Evolutionary conservation across 2,113 vertebrate species (phyloP).

Genomic region (Hiodon tergisus): DNA sequence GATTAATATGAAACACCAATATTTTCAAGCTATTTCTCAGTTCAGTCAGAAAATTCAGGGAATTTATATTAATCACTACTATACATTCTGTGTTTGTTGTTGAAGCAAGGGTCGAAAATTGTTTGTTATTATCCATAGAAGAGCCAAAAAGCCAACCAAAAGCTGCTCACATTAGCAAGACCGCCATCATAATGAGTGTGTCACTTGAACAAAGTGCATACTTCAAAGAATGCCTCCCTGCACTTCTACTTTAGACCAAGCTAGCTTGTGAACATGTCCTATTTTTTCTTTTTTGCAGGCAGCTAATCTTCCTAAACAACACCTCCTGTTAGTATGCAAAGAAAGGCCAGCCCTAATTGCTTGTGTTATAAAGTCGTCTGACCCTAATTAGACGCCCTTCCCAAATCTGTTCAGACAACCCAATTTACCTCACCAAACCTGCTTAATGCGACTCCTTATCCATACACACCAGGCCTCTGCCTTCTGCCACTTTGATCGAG

Average conservation of each 20-base stretch:
- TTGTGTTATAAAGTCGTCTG: slow-evolving; percentile 70
- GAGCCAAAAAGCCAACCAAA: too few species aligned
- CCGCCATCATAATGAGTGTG: too few species aligned
- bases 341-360: slow-evolving; percentile 61
- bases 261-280: slow-evolving; percentile 2
- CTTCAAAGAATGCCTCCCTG: too few species aligned
- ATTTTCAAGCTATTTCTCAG: too few species aligned
- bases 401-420: slow-evolving; percentile 63
- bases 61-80: too few species aligned
- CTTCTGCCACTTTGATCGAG: slow-evolving; percentile 28
- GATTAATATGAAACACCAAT: too few species aligned
- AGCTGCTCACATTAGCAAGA: too few species aligned
- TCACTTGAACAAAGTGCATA: too few species aligned
- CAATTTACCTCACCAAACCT: slow-evolving; percentile 73
- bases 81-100: too few species aligned
- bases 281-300: neutral
- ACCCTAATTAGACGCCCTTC: slow-evolving; percentile 62
- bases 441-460: slow-evolving; percentile 53
- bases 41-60: too few species aligned
- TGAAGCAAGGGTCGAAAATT: too few species aligned
- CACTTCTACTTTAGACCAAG: neutral
- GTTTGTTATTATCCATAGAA: too few species aligned
- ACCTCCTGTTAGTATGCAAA: slow-evolving; percentile 56
- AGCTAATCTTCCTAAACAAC: slow-evolving; percentile 58
- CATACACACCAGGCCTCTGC: slow-evolving; percentile 28